A percentile compares a stretch with the other conserved stretches of the same genome.
Conservation (phyloP, 2,888 invertebrate genomes). For the Hypselothyrea guttata region DNA sequence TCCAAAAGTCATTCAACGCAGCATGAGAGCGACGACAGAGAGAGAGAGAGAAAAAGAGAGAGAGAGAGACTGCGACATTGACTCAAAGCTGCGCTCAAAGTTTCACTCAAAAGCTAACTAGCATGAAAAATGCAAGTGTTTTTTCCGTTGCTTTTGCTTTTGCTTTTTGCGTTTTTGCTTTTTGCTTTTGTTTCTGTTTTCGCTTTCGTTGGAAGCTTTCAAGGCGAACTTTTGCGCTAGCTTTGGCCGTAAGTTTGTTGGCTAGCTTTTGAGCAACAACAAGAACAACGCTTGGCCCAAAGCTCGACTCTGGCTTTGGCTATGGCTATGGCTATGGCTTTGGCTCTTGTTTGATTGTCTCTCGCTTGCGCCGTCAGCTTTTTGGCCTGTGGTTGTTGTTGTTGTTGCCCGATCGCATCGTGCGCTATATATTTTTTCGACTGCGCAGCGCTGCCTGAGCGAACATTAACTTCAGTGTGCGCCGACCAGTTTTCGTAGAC, state of each 20-base stretch:
- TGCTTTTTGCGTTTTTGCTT: constrained; percentile 14
- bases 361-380: constrained; percentile 62
- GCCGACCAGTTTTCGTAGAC: constrained; percentile 83
- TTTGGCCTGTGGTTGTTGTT: constrained; percentile 29
- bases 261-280: constrained; percentile 45
- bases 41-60: background rate
- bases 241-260: constrained; percentile 37
- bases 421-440: constrained; percentile 68
- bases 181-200: constrained; percentile 53
- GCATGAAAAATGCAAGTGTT: constrained; percentile 74
- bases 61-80: constrained; percentile 2
- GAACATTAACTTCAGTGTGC: constrained; percentile 82
- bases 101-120: constrained; percentile 43
- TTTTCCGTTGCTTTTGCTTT: constrained; percentile 12
- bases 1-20: constrained; percentile 68
- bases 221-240: constrained; percentile 57
- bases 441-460: constrained; percentile 71
- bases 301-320: constrained; percentile 51
- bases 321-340: constrained; percentile 18
- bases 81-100: constrained; percentile 33
- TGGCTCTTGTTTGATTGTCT: constrained; percentile 19
- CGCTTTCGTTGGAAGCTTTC: constrained; percentile 79
- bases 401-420: constrained; percentile 43
- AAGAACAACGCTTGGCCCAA: constrained; percentile 53
- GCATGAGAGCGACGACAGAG: background rate